Evolutionary conservation across 2,797 vertebrate genomes (phyloP).

Genomic region (Margarornis squamiger): DNA sequence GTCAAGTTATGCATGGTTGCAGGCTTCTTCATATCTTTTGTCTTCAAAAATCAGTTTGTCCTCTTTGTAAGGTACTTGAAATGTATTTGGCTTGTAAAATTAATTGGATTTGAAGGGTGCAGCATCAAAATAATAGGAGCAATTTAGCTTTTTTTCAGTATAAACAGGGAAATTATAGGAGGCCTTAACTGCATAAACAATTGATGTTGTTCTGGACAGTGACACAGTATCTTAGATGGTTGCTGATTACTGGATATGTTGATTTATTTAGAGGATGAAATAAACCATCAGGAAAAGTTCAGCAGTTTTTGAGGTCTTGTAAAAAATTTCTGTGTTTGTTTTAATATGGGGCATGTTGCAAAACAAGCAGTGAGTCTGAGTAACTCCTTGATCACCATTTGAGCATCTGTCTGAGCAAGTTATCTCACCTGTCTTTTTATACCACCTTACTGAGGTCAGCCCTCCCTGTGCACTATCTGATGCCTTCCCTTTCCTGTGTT

Average conservation of each 20-base stretch:
- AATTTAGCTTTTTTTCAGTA: neutral
- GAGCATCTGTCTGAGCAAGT: neutral
- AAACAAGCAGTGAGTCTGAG: neutral
- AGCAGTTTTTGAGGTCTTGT: neutral
- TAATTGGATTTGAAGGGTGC: neutral
- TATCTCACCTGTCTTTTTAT: neutral
- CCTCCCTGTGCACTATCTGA: neutral
- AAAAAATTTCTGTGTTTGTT: neutral
- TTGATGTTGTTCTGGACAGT: neutral
- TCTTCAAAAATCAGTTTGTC: neutral
- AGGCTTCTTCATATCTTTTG: neutral
- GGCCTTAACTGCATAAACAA: neutral
- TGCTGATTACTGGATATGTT: neutral
- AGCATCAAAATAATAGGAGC: neutral
- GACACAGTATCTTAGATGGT: neutral
- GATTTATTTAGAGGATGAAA: slow-evolving; percentile 29
- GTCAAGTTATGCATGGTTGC: neutral
- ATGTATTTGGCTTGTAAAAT: neutral
- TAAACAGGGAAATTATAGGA: neutral
- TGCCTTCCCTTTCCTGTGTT: neutral
- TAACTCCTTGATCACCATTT: neutral
- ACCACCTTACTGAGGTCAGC: neutral
- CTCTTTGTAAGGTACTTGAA: too few species aligned
- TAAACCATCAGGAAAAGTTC: neutral
- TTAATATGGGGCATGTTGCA: neutral